Conservation (phyloP, 2,888 invertebrate genomes). For the Agonopterix subpropinquella region DNA sequence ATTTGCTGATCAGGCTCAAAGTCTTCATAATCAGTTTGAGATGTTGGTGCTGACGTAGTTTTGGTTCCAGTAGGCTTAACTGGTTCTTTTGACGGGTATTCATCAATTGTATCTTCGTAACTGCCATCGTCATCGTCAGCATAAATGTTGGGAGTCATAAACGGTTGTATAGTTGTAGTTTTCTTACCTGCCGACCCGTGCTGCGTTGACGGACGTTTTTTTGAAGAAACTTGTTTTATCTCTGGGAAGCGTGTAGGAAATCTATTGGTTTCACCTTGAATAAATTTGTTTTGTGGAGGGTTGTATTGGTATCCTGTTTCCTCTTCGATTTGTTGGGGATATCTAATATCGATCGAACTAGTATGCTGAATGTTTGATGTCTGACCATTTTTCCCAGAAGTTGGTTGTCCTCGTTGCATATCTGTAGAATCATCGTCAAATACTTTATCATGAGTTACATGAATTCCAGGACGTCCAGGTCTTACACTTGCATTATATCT, state of each 20-base stretch:
- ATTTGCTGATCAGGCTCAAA: constrained; percentile 5
- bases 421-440: too few species aligned
- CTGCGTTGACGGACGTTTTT: background rate
- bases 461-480: too few species aligned
- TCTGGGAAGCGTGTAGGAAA: constrained; percentile 10
- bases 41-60: background rate
- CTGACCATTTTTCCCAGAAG: too few species aligned
- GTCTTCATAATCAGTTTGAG: constrained; percentile 1
- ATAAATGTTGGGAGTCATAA: constrained; percentile 23
- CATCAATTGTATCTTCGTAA: constrained; percentile 10
- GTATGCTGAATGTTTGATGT: too few species aligned
- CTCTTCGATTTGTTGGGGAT: background rate
- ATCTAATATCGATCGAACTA: too few species aligned
- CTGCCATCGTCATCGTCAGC: constrained; percentile 8
- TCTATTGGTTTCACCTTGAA: constrained; percentile 5
- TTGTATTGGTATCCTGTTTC: constrained; percentile 25
- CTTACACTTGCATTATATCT: too few species aligned
- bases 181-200: background rate
- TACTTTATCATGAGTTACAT: too few species aligned
- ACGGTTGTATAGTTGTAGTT: constrained; percentile 17
- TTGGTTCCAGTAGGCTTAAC: background rate
- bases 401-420: too few species aligned
- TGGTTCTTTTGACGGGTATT: background rate
- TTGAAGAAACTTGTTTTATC: background rate
- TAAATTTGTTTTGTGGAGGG: constrained; percentile 20